Evolutionary conservation across 2,888 invertebrate species (phyloP).

Genomic region (Eupeodes latifasciatus): DNA sequence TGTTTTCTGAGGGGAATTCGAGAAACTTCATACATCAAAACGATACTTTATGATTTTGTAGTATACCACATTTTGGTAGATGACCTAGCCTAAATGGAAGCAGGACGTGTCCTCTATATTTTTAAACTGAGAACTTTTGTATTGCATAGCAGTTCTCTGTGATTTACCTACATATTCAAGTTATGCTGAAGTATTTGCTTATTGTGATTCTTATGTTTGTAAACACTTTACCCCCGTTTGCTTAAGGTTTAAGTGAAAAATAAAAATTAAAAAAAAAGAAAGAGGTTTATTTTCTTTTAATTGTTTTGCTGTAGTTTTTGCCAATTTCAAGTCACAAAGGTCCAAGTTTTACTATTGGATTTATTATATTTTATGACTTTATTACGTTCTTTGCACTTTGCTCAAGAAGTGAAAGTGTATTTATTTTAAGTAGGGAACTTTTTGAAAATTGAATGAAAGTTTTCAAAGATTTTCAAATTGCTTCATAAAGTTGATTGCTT

Average conservation of each 20-base stretch:
- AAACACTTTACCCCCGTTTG: conserved; percentile 3
- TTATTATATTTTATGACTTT: background rate
- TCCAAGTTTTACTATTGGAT: background rate
- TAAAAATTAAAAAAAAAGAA: background rate
- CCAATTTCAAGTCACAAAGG: background rate
- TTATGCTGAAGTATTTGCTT: conserved; percentile 20
- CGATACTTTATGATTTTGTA: background rate
- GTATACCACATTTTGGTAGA: background rate
- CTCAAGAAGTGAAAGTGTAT: background rate
- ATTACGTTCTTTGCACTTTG: background rate
- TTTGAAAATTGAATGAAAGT: background rate
- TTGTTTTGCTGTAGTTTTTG: background rate
- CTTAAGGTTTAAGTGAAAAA: background rate
- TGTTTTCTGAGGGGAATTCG: conserved; percentile 40
- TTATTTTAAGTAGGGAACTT: background rate
- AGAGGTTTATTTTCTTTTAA: background rate
- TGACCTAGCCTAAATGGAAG: conserved; percentile 33
- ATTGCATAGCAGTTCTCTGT: background rate
- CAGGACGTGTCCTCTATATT: conserved; percentile 50
- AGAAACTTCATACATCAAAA: background rate
- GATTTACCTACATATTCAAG: background rate
- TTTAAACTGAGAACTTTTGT: conserved; percentile 19
- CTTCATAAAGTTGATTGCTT: background rate
- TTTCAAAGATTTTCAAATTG: background rate
- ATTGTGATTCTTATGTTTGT: conserved; percentile 6